Base-by-base conservation (phyloP, 2,888 invertebrate species). In the Lycocerus yunnanus region DNA sequence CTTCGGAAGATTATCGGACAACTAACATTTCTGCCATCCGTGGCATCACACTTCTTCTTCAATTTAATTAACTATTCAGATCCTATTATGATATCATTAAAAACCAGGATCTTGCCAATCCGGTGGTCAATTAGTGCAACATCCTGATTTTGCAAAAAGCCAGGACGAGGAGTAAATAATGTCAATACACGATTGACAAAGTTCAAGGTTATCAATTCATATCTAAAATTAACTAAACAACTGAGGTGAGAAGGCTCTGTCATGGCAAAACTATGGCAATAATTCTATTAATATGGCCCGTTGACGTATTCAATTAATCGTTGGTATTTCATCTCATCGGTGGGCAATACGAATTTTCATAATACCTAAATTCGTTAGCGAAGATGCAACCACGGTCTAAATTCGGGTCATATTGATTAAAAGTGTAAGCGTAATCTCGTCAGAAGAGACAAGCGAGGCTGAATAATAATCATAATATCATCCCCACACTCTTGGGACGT, bases 1-100 rank as follows among this genome's bases (percentile, higher is more conserved):
- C 74, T 74, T 74, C 74, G 58, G 58, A 65, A 16, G 58, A 15
- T 70, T 67, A 70, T 67, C 67, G 68, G 59, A 58, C 70, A 74
- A 74, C 74, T 74, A 74, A 74, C 74, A 71, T 74, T 74, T 74
- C 71, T 71, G 71, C 70, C 74, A 61, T 43, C 43, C 43, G 43
- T 43, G 43, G 6, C 43, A 43, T 43, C 43, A 43, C 43, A 43
- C 43, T 43, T 43, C 43, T 43, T 43, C 43, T 6, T n/a, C n/a
- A 43, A 43, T 43, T 4, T 43, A 43, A 43, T 43, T 43, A 43
- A n/a, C n/a, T n/a, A 43, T 43, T 43, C 43, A 6, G 43, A 43
- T 43, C n/a, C n/a, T 43, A 18, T 4, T 18, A 43, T 43, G 43
- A 43, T 43, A 43, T 43, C 43, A 43, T 43, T 43, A 43, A 43